Evolutionary conservation across 2,888 invertebrate genomes (phyloP), one percentile per base, ranked within the genome.

Genomic region (Phaedon cochleariae): DNA sequence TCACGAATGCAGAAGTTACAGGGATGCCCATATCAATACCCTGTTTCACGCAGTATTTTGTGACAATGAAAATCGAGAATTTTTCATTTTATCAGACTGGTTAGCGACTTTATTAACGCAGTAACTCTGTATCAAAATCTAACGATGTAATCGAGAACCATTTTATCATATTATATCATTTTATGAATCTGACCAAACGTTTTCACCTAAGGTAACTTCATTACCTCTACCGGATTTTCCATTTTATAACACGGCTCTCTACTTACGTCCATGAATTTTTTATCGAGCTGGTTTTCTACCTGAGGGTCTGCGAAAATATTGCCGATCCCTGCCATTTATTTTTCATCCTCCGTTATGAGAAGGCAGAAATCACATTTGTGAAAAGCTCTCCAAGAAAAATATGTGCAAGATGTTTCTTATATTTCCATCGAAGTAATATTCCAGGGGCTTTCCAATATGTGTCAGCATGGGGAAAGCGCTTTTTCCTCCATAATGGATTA

Each of bases 351-450:
- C 6, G 15, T 12, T 15, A 41, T 41, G 41, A n/a, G n/a, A 41
- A 41, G 15, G 41, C n/a, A 41, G 15, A 41, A 15, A 41, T 41
- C 41, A 6, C 15, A 41, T 41, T 41, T 15, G 41, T 15, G n/a
- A 15, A 41, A 15, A 15, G 41, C 15, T 41, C n/a, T 41, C 41
- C 41, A 41, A 15, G 34, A 10, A 41, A 41, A 41, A 41, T 41
- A 41, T 41, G 41, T 41, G 41, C 41, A 41, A 41, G n/a, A 41
- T 41, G 41, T 41, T 41, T 41, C 41, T 41, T 15, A 41, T 41
- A 41, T 41, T 41, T n/a, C 12, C 41, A 15, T 41, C 3, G 15
- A 41, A n/a, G 41, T 41, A n/a, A 41, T 41, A 41, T 41, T 15
- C 41, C 15, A 4, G 31, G 3, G n/a, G 15, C 2, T 41, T 41